Conservation (phyloP, 2,113 vertebrate species). For the Vulpes vulpes region DNA sequence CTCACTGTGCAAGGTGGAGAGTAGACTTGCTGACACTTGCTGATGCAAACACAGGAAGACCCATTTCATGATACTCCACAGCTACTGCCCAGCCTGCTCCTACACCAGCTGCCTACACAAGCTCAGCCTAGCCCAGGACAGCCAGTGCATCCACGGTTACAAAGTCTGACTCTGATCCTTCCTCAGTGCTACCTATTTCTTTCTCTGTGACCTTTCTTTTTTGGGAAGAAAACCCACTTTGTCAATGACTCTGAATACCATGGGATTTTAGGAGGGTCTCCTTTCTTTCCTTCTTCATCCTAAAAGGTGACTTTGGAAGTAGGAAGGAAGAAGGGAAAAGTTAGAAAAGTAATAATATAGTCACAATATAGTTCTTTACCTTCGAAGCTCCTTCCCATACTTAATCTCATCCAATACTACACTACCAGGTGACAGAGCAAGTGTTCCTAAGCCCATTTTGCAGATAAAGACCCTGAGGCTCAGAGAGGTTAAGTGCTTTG, state of each 20-base stretch:
- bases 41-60: background rate
- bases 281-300: conserved; percentile 19
- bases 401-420: background rate
- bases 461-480: background rate
- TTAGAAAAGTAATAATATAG: background rate
- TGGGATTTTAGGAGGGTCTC: background rate
- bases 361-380: background rate
- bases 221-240: background rate
- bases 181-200: background rate
- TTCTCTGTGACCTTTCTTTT: background rate
- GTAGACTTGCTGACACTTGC: background rate
- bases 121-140: background rate
- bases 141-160: too few species aligned
- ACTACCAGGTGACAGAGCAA: background rate
- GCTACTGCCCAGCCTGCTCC: conserved; percentile 5
- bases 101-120: background rate
- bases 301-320: background rate
- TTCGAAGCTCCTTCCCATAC: background rate
- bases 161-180: background rate
- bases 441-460: background rate
- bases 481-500: background rate
- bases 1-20: background rate
- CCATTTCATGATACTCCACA: background rate
- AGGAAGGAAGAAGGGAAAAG: conserved; percentile 4
- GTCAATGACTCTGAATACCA: background rate